These are phyloP conservation scores for Caenorhabditis imperialis DNA, from an alignment of 2,888 invertebrate genomes.

Conservation along the genomic window DNA sequence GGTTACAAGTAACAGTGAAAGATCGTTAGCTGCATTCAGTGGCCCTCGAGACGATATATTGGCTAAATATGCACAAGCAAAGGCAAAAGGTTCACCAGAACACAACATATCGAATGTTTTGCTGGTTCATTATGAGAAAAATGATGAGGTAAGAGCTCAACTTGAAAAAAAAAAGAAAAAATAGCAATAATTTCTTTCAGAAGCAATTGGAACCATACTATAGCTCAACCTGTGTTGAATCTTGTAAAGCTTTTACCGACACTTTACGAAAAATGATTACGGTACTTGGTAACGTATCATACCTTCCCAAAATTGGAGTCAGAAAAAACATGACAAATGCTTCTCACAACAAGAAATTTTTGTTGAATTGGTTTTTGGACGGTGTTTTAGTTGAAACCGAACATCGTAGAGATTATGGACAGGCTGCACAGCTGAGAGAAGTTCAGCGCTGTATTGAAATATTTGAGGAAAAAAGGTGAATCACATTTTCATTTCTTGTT, in stretches of 20 bases:
- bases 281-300: constrained; percentile 87
- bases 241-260: constrained; percentile 82
- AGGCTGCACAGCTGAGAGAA: constrained; percentile 78
- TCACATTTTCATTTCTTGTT: background rate
- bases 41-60: constrained; percentile 89
- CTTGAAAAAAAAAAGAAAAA: background rate
- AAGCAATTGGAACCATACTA: constrained; percentile 64
- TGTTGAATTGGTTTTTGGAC: constrained; percentile 77
- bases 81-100: background rate
- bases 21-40: background rate
- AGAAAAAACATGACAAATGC: background rate
- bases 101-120: background rate
- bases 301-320: constrained; percentile 33
- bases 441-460: constrained; percentile 86
- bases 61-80: constrained; percentile 85
- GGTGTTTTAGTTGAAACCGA: constrained; percentile 58
- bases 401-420: constrained; percentile 84
- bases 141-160: background rate
- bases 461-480: constrained; percentile 83
- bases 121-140: background rate
- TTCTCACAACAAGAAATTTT: constrained; percentile 10
- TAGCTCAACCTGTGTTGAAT: constrained; percentile 54
- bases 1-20: constrained; percentile 23
- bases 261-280: constrained; percentile 90
- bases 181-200: background rate